Evolutionary conservation across 2,888 invertebrate genomes (phyloP).

Genomic region (Myopa tessellatipennis): DNA sequence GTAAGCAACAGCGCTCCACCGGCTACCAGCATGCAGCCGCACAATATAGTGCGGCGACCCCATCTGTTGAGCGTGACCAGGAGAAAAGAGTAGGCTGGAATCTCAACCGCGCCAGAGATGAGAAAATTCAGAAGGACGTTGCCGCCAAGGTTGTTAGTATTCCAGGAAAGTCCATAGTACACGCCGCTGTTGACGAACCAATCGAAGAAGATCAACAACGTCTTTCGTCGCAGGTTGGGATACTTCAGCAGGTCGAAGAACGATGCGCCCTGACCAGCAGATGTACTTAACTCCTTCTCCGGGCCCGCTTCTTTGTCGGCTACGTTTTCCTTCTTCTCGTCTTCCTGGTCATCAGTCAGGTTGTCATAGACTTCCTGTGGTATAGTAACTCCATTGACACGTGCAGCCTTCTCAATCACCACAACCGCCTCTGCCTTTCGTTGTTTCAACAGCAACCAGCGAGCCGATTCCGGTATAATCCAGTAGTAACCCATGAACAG

Average conservation of each 20-base stretch:
- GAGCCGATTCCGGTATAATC: constrained; percentile 81
- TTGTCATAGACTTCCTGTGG: constrained; percentile 71
- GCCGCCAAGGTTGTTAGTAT: constrained; percentile 79
- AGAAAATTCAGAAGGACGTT: constrained; percentile 80
- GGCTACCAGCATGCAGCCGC: constrained; percentile 76
- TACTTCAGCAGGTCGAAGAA: constrained; percentile 74
- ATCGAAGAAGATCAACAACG: constrained; percentile 77
- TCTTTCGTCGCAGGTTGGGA: constrained; percentile 75
- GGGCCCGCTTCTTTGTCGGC: constrained; percentile 50
- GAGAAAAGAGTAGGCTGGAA: constrained; percentile 77
- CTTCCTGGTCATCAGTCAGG: constrained; percentile 55
- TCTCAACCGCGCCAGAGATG: constrained; percentile 79
- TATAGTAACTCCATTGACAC: constrained; percentile 74
- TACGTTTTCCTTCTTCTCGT: constrained; percentile 36
- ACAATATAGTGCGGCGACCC: constrained; percentile 77
- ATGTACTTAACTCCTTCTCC: constrained; percentile 47
- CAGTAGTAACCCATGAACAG: constrained; percentile 78
- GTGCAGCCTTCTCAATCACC: constrained; percentile 74
- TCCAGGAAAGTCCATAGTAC: constrained; percentile 84
- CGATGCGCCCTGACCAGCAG: constrained; percentile 65
- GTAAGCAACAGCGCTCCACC: constrained; percentile 74
- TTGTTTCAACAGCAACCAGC: constrained; percentile 78
- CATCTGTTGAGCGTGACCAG: constrained; percentile 77
- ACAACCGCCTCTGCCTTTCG: constrained; percentile 74
- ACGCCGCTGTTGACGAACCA: constrained; percentile 84